These are phyloP conservation scores for Carassius carassius DNA, from an alignment of 2,113 vertebrate genomes.

Conservation along the genomic window DNA sequence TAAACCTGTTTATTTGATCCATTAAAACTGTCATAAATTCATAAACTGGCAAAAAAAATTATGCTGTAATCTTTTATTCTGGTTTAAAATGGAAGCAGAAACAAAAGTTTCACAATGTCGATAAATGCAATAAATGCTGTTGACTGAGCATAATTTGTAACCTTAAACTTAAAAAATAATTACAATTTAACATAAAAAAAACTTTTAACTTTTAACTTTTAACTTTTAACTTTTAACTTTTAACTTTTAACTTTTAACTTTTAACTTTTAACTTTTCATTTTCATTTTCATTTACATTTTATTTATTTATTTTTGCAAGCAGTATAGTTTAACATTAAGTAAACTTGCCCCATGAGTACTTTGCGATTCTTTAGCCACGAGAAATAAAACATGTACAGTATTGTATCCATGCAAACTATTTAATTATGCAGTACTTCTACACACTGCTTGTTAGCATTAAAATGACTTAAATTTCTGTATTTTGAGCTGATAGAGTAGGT, in stretches of 20 bases:
- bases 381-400: not conserved
- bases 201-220: not conserved
- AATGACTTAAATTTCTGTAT: not conserved
- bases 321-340: not conserved
- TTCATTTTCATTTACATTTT: no score
- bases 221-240: not conserved
- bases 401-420: not conserved
- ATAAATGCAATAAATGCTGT: not conserved
- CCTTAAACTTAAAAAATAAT: no score
- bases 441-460: not conserved
- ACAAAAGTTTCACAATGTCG: not conserved
- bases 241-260: not conserved
- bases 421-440: not conserved
- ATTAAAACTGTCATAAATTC: no score
- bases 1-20: no score
- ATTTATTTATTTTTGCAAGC: no score
- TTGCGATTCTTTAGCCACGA: not conserved
- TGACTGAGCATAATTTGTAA: not conserved
- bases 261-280: not conserved
- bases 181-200: no score
- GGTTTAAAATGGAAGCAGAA: no score
- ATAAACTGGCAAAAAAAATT: no score
- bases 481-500: constrained; percentile 44
- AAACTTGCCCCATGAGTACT: not conserved
- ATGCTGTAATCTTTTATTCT: no score